Evolutionary conservation across 2,888 invertebrate species (phyloP), one percentile per base, ranked within the genome.

Genomic region (Corbicula japonica): DNA sequence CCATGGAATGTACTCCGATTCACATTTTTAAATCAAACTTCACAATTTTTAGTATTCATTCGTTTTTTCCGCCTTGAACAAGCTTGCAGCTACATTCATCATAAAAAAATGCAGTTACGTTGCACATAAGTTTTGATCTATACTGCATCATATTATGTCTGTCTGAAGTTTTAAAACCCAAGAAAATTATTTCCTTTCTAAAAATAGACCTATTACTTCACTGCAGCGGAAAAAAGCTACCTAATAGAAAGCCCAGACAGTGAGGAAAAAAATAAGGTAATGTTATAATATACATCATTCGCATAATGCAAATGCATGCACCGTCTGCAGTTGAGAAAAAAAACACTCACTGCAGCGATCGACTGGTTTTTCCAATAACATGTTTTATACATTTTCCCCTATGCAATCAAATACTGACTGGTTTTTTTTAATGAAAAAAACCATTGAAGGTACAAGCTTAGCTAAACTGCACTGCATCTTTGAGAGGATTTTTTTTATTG

Each of bases 191-290:
- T 76, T 76, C 65, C 71, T 50, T 58, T 63, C 76, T 76, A 76
- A 71, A 76, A 76, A 76, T 76, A 76, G 76, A 76, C 34, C 52
- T 71, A 71, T 71, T 60, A 71, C 71, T 71, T 71, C 71, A 71
- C 71, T 52, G 52, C 71, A 60, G 32, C 46, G 60, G 26, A 71
- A 48, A 71, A 61, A 71, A 71, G 46, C 28, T 21, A 23, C 28
- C 48, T 54, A 26, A n/a, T n/a, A n/a, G n/a, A 41, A 41, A 6
- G 30, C 26, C 71, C 71, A 71, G 71, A 71, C 69, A 52, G 75
- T 35, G 35, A 50, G 38, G 58, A 12, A 54, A 76, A 76, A 70
- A 76, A 65, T 76, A 76, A 71, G n/a, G 76, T 65, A 76, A 65
- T 66, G 76, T 70, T 71, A 70, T 76, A 76, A 76, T 76, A 76